Base-by-base conservation (phyloP, 2,888 invertebrate genomes). In the Parasteatoda lunata region DNA sequence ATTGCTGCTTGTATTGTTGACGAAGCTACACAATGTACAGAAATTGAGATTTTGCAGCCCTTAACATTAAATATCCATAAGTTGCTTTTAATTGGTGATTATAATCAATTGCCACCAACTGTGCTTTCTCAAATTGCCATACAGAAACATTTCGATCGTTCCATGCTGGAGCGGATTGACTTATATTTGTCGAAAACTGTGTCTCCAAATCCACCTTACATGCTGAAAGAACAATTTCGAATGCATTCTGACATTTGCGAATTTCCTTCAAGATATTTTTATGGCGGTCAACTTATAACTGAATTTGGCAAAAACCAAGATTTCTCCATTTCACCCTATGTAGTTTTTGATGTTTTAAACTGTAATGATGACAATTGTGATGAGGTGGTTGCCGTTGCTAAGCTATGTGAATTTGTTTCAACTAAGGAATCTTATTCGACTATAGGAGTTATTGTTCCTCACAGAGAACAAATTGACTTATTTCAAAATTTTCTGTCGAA, bases 21-120 rank as follows among this genome's bases (percentile, higher is more conserved):
- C 92, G 97, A 97, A 93, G 97, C 97, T 45, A 96, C 96, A 0
- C 97, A 97, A 91, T 96, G 96, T 89, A 95, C 94, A 65, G 98
- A 98, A 92, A 94, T 96, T 0, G 80, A 86, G 52, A 47, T 69
- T 66, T 48, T 86, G 3, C 71, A 77, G 45, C 52, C 72, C 3
- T 47, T 80, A 11, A 49, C 48, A n/a, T 80, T 86, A 48, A 66
- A 66, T 4, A 66, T 80, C 5, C 66, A 47, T 47, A 95, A 94
- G 77, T 92, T 97, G 73, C 94, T 97, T 59, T 93, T 98, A 88
- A 95, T 97, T 49, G 97, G 97, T 0, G 97, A 98, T 92, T 96
- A 96, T 2, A 66, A 82, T 47, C 97, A 97, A 91, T 93, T 97
- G 78, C 96, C 96, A 1, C 96, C 96, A 0, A 96, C 95, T 48